Base-by-base conservation (phyloP, 2,797 vertebrate genomes). In the Onychomys torridus region DNA sequence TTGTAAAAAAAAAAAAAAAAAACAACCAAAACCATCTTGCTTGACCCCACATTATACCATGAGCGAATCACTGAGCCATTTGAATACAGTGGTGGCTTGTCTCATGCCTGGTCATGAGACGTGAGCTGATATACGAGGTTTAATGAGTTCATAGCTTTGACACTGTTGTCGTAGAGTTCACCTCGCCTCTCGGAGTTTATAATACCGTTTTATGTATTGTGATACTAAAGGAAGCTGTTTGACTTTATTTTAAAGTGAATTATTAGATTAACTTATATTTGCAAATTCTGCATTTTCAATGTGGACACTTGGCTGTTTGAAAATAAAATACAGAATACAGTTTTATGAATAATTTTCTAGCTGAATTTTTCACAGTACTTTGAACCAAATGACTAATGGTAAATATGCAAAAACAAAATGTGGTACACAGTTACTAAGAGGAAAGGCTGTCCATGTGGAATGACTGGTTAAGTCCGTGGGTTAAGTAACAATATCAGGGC, bases 221-320 rank as follows among this genome's bases (percentile, higher is more conserved):
- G 98, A 98, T 98, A 98, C 97, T 98, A 98, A 98, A 98, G 97
- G 97, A 98, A 98, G 97, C 97, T 98, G 97, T 92, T 96, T 89
- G 98, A 98, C 97, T 98, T 98, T 98, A 98, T 98, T 99, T 98
- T 98, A 98, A 98, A 98, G 98, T 97, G 97, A 98, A 98, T 98
- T 98, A 98, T 97, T 98, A 98, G 97, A 98, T 97, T 98, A 98
- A 98, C 98, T 98, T 98, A 98, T 98, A 98, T 98, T 98, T 98
- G 97, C 98, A 98, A 98, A 98, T 97, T 98, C 98, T 98, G 98
- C 98, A 98, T 98, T 98, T 98, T 98, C 98, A 98, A 98, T 98
- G 98, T 98, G 98, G 98, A 98, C 98, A 98, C 98, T 49, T 98
- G 98, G 98, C 97, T 98, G 98, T 98, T 98, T 98, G 98, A 98